Evolutionary conservation across 1,140 invertebrate genomes (phyloP), one percentile per base, ranked within the genome.

Genomic region (Drosophila sproati): DNA sequence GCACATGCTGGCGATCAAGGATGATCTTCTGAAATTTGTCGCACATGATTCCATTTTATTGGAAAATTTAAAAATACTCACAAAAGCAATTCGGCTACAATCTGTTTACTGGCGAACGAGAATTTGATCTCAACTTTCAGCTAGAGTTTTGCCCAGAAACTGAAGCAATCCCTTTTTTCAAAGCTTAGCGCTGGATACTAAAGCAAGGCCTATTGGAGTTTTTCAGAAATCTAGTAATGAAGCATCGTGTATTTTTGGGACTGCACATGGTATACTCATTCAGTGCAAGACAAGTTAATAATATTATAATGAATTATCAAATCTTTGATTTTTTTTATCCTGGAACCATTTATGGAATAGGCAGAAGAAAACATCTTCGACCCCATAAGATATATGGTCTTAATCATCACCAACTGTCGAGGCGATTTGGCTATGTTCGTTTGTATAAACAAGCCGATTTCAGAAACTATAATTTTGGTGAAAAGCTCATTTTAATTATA

Each of bases 1-100:
- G 66, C 80, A 83, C 81, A 79, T 83, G 64, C 50, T 54, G 68
- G 54, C 50, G 68, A 41, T 50, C n/a, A 39, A 43, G 1, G 0
- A 31, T 7, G 10, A 10, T 39, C 6, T 3, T n/a, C 4, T n/a
- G 3, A 34, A 31, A 8, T 48, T 6, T 48, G 7, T 6, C 12
- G 1, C 0, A 3, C 1, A 5, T 10, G 5, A 35, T 7, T 47
- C 3, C 6, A 7, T 32, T 12, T 48, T 54, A n/a, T 20, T 47
- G 1, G n/a, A 10, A n/a, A 20, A 20, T 6, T 31, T 34, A 32
- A 4, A 5, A n/a, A 4, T 43, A 8, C 47, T 60, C 41, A 68
- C 66, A 35, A 28, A 37, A 2, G 3, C 1, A 4, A 48, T 12
- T 12, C 10, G 37, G 7, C 34, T 29, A 29, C 20, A 20, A 28